phyloP scores from a whole-genome alignment of 2,113 vertebrate genomes.

The Rhinolophus ferrumequinum region DNA sequence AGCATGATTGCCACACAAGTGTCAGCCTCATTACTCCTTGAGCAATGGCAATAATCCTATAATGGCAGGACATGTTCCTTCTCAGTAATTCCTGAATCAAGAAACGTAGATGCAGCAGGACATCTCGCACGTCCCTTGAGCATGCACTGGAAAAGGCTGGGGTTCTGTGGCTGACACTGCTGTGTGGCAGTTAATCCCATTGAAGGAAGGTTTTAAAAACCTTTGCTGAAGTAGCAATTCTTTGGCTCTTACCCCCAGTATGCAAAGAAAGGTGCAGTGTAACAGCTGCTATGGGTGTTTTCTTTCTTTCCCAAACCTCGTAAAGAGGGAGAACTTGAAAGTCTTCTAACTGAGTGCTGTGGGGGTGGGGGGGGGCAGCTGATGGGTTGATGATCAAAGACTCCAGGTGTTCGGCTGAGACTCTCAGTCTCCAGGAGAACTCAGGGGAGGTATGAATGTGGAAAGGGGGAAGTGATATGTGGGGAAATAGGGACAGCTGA shows the following conservation, averaged over 20 bases:
- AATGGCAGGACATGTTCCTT: background rate
- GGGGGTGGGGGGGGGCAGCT: background rate
- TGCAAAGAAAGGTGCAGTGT: background rate
- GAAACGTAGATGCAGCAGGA: background rate
- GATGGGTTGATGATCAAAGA: slow-evolving; percentile 59
- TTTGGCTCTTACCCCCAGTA: background rate
- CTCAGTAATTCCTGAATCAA: background rate
- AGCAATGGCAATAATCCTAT: background rate
- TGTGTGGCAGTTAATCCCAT: background rate
- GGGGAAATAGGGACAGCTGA: background rate
- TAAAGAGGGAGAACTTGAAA: slow-evolving; percentile 46
- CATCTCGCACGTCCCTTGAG: fast-evolving
- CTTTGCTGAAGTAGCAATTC: background rate
- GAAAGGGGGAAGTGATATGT: background rate
- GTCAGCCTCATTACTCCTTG: background rate
- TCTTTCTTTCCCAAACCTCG: background rate
- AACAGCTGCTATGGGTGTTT: background rate
- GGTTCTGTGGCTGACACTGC: fast-evolving
- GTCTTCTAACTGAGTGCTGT: slow-evolving; percentile 26
- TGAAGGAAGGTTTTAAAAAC: background rate
- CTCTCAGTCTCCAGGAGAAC: background rate
- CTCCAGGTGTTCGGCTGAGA: slow-evolving; percentile 58
- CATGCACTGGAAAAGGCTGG: background rate
- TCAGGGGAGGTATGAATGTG: background rate
- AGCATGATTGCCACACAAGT: background rate